phyloP scores from a whole-genome alignment of 2,888 invertebrate species.

The Phalera bucephala region DNA sequence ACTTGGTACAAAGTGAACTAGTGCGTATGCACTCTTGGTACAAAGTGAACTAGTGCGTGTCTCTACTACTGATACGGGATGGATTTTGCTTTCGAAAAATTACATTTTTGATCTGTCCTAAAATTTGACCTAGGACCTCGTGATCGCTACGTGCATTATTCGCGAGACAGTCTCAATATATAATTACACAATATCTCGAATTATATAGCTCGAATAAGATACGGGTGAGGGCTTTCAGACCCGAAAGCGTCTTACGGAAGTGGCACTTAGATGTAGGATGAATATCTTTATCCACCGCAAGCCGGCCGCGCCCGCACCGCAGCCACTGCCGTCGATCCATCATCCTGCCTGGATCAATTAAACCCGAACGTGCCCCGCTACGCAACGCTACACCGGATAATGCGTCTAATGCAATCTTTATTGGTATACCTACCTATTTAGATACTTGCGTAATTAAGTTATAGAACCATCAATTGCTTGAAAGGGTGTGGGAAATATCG shows the following conservation, averaged over 20 bases:
- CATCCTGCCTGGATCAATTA: slow-evolving; percentile 64
- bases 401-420: slow-evolving; percentile 35
- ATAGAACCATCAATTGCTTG: background rate
- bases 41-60: no score
- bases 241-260: slow-evolving; percentile 37
- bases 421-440: slow-evolving; percentile 8
- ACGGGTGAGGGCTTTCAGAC: slow-evolving; percentile 19
- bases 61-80: no score
- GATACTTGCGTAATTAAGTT: slow-evolving; percentile 14
- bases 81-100: no score
- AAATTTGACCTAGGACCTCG: no score
- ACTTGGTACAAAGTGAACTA: no score
- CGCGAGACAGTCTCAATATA: no score
- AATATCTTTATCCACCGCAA: slow-evolving; percentile 49
- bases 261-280: slow-evolving; percentile 51
- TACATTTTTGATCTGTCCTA: no score
- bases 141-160: no score
- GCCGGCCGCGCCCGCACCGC: slow-evolving; percentile 37
- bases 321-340: slow-evolving; percentile 51
- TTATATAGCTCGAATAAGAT: no score
- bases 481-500: no score
- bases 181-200: no score
- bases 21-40: no score
- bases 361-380: slow-evolving; percentile 42
- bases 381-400: slow-evolving; percentile 42